These are phyloP conservation scores for Achatina immaculata DNA, from an alignment of 1,140 invertebrate species.

Conservation along the genomic window DNA sequence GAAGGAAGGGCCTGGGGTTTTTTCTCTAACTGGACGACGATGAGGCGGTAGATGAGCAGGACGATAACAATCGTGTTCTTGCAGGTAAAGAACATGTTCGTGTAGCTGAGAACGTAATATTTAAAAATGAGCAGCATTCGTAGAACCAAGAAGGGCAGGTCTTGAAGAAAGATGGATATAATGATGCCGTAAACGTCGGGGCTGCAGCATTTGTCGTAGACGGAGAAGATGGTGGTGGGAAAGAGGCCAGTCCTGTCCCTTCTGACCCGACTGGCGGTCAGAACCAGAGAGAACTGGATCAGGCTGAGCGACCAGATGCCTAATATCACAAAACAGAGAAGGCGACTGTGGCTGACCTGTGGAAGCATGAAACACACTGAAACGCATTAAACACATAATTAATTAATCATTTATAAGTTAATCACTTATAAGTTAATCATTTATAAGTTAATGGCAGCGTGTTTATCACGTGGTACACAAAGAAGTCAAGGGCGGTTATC, in stretches of 20 bases:
- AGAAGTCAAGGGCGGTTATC: no score
- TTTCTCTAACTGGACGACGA: slow-evolving; percentile 79
- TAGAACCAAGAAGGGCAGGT: slow-evolving; percentile 66
- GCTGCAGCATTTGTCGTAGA: slow-evolving; percentile 52
- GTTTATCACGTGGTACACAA: no score
- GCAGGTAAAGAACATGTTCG: slow-evolving; percentile 93
- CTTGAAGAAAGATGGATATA: slow-evolving; percentile 65
- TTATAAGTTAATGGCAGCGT: no score
- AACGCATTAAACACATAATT: no score
- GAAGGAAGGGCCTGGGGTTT: slow-evolving; percentile 14
- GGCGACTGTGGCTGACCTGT: slow-evolving; percentile 60
- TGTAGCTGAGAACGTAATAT: slow-evolving; percentile 89
- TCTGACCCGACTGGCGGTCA: slow-evolving; percentile 87
- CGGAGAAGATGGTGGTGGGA: slow-evolving; percentile 17
- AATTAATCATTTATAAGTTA: no score
- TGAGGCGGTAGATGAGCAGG: slow-evolving; percentile 86
- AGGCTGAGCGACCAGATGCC: slow-evolving; percentile 82
- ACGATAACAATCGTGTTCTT: slow-evolving; percentile 90
- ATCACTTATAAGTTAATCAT: no score
- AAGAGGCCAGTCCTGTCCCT: slow-evolving; percentile 72
- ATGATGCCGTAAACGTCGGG: slow-evolving; percentile 66
- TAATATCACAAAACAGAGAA: slow-evolving; percentile 65
- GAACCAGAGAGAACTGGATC: slow-evolving; percentile 89
- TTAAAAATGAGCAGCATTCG: slow-evolving; percentile 84
- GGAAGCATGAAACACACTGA: no score